Evolutionary conservation across 2,797 vertebrate species (phyloP).

Genomic region (Myotis myotis): DNA sequence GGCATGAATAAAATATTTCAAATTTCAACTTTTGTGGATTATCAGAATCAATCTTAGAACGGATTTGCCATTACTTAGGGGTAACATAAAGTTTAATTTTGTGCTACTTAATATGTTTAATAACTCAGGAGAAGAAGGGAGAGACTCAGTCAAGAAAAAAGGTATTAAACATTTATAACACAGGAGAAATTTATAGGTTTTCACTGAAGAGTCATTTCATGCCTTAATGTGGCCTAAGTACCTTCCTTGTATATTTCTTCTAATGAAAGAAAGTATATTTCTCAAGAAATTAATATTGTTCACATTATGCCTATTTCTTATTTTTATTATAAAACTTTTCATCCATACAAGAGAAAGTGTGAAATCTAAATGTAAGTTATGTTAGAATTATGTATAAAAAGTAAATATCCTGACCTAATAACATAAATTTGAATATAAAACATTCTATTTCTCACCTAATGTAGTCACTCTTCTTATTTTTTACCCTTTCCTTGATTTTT

Average conservation of each 20-base stretch:
- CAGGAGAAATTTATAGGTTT: conserved; percentile 70
- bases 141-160: conserved; percentile 63
- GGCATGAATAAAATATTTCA: conserved; percentile 79
- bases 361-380: conserved; percentile 27
- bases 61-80: conserved; percentile 76
- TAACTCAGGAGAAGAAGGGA: conserved; percentile 71
- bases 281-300: conserved; percentile 55
- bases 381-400: conserved; percentile 54
- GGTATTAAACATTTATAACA: conserved; percentile 72
- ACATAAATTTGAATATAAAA: conserved; percentile 41
- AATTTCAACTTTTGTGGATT: conserved; percentile 75
- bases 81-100: conserved; percentile 79
- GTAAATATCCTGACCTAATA: conserved; percentile 29
- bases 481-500: background rate
- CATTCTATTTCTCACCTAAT: background rate
- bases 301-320: conserved; percentile 35
- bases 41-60: conserved; percentile 76
- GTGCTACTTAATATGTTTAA: conserved; percentile 77
- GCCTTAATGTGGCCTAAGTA: conserved; percentile 37
- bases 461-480: background rate
- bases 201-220: conserved; percentile 67
- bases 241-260: conserved; percentile 52
- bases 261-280: conserved; percentile 51
- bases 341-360: conserved; percentile 22
- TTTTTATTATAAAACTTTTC: conserved; percentile 61